Percentiles rank a stretch among this genome's conserved stretches.
These are phyloP conservation scores for Megalops cyprinoides DNA, from an alignment of 2,797 vertebrate species.

Conservation along the genomic window DNA sequence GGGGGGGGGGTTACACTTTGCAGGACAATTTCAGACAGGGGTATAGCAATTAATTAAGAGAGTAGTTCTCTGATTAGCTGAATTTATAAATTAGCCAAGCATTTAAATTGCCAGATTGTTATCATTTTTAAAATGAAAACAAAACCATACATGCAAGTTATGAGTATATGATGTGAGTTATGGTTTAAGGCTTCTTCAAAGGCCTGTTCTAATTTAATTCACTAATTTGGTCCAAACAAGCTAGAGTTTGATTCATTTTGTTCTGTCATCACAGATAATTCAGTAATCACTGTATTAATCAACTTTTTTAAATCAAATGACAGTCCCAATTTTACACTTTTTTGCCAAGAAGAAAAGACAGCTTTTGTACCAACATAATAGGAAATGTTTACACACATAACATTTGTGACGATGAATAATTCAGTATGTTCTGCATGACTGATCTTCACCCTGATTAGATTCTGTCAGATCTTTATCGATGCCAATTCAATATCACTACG, in stretches of 20 bases:
- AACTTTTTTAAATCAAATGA: not conserved
- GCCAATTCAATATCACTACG: no score
- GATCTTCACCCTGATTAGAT: no score
- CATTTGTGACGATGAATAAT: no score
- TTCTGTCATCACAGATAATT: not conserved
- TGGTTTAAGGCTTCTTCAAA: no score
- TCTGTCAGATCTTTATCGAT: no score
- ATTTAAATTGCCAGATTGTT: not conserved
- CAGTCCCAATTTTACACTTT: not conserved
- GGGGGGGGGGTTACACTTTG: not conserved
- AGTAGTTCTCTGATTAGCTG: slow-evolving; percentile 1
- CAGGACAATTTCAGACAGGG: not conserved
- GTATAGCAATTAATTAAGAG: not conserved
- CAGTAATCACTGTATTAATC: not conserved
- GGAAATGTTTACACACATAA: no score
- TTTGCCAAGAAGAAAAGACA: not conserved
- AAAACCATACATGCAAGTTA: no score
- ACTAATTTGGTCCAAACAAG: no score
- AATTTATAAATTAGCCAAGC: not conserved
- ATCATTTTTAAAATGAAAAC: not conserved
- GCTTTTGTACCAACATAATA: not conserved
- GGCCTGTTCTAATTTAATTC: no score
- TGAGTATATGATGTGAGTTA: no score
- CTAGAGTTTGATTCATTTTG: no score
- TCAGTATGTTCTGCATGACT: no score